Base-by-base conservation (phyloP, 2,888 invertebrate species). In the Tryphoninae sp. region DNA sequence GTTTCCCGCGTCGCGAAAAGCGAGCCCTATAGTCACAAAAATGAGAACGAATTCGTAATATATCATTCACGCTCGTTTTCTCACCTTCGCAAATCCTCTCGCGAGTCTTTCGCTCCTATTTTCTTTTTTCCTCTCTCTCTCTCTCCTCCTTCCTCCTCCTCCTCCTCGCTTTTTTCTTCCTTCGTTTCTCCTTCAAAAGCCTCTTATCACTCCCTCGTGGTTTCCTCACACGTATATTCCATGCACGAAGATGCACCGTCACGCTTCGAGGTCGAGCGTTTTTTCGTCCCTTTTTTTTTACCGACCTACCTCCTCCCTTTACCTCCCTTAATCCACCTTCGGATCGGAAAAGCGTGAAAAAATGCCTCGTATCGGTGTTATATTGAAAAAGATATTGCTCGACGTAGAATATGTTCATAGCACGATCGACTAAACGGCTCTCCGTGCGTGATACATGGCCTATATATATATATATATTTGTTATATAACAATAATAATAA, bases 401-500 rank as follows among this genome's bases (percentile, higher is more conserved):
- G 53, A 62, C 51, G 51, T 40, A n/a, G 75, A 58, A 58, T 26
- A 33, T 33, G 75, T 75, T 67, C 75, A 22, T 67, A 33, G 55
- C 23, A 61, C 61, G 49, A 62, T 59, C 65, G 62, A 76, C 75
- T 67, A 65, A 76, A 67, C 75, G 51, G 67, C 59, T 58, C 74
- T 26, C 45, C 13, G 3, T 45, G 45, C 13, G 45, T 45, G 45
- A 45, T 45, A 45, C 45, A 45, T 45, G 2, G 13, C 9, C 2
- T 9, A 13, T 45, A 45, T 45, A 45, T 45, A 45, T 45, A 45
- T 45, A 45, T 45, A 13, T 45, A 1, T 26, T 3, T n/a, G 11
- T 33, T 64, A 64, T 74, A 40, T 64, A 22, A 13, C 16, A 16
- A 26, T n/a, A 58, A 23, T 23, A 42, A 16, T 33, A 13, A 42